These are phyloP conservation scores for Oryctes rhinoceros DNA, from an alignment of 1,140 invertebrate species.

Conservation along the genomic window DNA sequence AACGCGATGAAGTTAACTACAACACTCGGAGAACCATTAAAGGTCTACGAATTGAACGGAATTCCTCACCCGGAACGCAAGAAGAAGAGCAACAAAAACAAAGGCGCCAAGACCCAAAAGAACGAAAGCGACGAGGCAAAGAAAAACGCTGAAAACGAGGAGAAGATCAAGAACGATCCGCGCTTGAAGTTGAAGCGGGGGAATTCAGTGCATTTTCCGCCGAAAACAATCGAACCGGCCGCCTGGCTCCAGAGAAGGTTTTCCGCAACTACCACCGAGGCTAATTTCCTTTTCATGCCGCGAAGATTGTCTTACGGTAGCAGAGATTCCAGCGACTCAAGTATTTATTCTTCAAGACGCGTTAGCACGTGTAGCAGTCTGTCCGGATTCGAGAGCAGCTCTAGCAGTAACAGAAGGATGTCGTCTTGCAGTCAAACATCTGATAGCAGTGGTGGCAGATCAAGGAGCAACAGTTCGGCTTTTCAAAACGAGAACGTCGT, in stretches of 20 bases:
- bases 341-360: constrained; percentile 65
- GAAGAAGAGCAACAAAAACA: constrained; percentile 62
- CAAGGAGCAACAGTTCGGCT: constrained; percentile 66
- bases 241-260: constrained; percentile 71
- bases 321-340: constrained; percentile 67
- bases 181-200: constrained; percentile 64
- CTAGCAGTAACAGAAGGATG: constrained; percentile 63
- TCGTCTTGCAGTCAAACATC: constrained; percentile 65
- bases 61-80: constrained; percentile 67
- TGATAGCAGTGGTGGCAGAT: constrained; percentile 61
- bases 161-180: constrained; percentile 63
- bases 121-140: constrained; percentile 54
- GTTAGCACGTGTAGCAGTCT: constrained; percentile 67
- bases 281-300: constrained; percentile 67
- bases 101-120: constrained; percentile 57
- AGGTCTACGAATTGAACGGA: constrained; percentile 67
- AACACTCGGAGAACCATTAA: constrained; percentile 55
- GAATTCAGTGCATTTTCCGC: constrained; percentile 66
- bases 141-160: constrained; percentile 74
- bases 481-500: constrained; percentile 72
- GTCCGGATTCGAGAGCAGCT: constrained; percentile 56
- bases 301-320: constrained; percentile 66
- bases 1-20: constrained; percentile 73
- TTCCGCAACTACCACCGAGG: constrained; percentile 67
- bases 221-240: constrained; percentile 66